Conservation (phyloP, 2,797 vertebrate genomes). For the Dicrostonyx torquatus region DNA sequence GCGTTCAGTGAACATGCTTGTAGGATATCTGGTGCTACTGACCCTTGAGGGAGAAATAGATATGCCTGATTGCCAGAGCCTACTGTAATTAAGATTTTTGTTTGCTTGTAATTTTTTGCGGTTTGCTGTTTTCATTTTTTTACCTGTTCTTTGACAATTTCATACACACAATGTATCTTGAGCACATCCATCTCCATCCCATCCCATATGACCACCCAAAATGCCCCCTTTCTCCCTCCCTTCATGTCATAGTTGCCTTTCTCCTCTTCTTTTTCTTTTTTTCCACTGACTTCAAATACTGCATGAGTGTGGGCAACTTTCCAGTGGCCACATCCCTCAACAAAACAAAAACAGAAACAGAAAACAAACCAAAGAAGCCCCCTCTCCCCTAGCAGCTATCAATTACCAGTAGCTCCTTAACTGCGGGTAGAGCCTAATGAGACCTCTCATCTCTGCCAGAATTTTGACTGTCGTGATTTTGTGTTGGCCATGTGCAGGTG, state of each 20-base stretch:
- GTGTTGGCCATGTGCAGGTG: background rate
- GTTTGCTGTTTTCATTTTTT: background rate
- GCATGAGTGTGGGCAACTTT: background rate
- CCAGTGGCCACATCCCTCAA: background rate
- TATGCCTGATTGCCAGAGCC: background rate
- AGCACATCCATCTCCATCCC: background rate
- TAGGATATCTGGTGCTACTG: background rate
- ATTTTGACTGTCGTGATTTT: background rate
- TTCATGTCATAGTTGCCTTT: background rate
- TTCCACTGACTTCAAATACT: background rate
- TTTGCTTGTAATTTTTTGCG: background rate
- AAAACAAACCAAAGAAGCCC: background rate
- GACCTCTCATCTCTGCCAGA: background rate
- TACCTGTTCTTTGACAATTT: background rate
- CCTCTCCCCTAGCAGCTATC: background rate
- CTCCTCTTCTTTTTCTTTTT: background rate
- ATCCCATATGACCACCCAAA: background rate
- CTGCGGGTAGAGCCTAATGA: background rate
- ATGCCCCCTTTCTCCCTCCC: background rate
- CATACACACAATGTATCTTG: background rate
- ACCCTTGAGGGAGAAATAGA: background rate
- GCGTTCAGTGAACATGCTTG: background rate
- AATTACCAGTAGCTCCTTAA: background rate
- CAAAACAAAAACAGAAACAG: background rate
- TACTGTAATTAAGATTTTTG: background rate